These are phyloP conservation scores for Plutella xylostella DNA, from an alignment of 2,888 invertebrate genomes.

Conservation along the genomic window DNA sequence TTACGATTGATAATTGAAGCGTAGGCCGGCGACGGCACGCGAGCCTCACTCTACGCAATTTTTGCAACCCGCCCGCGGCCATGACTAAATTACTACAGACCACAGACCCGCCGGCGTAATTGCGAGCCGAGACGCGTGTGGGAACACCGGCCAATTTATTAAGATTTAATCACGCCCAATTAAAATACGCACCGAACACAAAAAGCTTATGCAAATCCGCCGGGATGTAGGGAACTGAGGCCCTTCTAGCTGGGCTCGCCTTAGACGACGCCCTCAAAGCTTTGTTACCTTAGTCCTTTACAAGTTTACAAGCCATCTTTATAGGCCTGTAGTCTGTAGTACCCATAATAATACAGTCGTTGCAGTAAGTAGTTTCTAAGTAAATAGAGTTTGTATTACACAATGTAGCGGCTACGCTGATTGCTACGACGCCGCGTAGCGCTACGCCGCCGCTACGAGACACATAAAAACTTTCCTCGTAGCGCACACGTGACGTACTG, in stretches of 20 bases:
- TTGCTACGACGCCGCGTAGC: not conserved
- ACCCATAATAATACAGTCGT: no score
- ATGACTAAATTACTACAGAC: conserved; percentile 51
- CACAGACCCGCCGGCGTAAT: conserved; percentile 56
- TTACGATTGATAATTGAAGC: conserved; percentile 65
- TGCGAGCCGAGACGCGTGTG: conserved; percentile 49
- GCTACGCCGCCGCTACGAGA: not conserved
- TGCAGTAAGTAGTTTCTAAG: no score
- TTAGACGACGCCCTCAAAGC: no score
- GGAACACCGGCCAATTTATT: conserved; percentile 60
- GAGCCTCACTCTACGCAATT: conserved; percentile 44
- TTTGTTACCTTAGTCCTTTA: no score
- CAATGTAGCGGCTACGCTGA: conserved; percentile 13
- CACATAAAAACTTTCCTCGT: no score
- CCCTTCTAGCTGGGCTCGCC: no score
- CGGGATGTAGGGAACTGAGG: not conserved
- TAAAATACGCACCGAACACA: conserved; percentile 56
- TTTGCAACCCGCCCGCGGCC: conserved; percentile 46
- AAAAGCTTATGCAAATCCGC: conserved; percentile 49
- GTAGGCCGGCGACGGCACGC: conserved; percentile 31
- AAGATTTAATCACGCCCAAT: conserved; percentile 63
- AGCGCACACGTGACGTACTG: not conserved
- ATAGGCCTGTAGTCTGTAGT: no score
- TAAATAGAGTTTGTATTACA: no score
- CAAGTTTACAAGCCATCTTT: no score